Conservation (phyloP, 2,888 invertebrate species). For the Entomobrya multifasciata region DNA sequence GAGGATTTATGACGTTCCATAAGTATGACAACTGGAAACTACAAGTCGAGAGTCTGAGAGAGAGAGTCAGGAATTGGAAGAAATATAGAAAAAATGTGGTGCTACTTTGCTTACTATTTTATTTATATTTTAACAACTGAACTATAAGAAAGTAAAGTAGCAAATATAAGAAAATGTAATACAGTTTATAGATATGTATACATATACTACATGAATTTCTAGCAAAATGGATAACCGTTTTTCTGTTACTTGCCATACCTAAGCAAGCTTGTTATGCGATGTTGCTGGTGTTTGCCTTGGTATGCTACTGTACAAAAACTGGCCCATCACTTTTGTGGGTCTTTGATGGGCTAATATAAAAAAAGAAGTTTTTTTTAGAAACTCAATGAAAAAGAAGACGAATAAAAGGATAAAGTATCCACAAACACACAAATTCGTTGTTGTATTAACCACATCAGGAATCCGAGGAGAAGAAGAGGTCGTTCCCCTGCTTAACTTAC, state of each 20-base stretch:
- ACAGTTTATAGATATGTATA: no score
- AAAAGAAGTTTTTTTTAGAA: slow-evolving; percentile 29
- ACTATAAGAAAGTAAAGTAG: slow-evolving; percentile 39
- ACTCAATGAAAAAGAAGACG: slow-evolving; percentile 28
- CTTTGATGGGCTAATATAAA: slow-evolving; percentile 61
- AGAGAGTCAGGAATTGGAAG: slow-evolving; percentile 13
- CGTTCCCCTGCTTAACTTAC: slow-evolving; percentile 68
- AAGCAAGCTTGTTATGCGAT: neutral
- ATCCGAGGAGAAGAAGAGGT: slow-evolving; percentile 52
- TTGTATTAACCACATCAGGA: neutral
- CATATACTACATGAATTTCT: slow-evolving; percentile 50
- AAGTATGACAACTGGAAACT: slow-evolving; percentile 73
- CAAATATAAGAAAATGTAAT: slow-evolving; percentile 21
- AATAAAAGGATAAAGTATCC: slow-evolving; percentile 51
- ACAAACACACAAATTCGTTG: neutral
- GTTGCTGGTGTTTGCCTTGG: neutral
- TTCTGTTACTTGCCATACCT: slow-evolving; percentile 13
- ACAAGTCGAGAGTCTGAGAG: slow-evolving; percentile 28
- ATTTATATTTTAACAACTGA: neutral
- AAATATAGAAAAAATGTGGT: slow-evolving; percentile 4
- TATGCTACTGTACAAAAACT: slow-evolving; percentile 2
- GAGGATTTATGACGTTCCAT: slow-evolving; percentile 74
- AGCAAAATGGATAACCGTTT: slow-evolving; percentile 60
- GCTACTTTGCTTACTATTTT: slow-evolving; percentile 10
- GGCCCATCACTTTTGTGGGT: slow-evolving; percentile 42